Conservation (phyloP, 2,888 invertebrate genomes). For the Hymenopus coronatus region DNA sequence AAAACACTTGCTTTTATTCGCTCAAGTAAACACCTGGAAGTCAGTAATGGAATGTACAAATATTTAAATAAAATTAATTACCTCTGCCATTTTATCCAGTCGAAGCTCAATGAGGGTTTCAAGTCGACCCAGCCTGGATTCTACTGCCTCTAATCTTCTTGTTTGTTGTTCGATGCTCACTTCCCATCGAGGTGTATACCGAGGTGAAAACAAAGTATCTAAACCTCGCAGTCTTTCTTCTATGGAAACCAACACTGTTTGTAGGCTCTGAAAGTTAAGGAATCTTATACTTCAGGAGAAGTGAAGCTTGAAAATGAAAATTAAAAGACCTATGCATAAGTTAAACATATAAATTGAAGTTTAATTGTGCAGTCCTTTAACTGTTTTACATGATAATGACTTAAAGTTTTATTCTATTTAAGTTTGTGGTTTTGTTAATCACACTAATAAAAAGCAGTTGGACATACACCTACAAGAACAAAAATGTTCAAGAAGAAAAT, state of each 20-base stretch:
- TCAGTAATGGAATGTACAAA: neutral
- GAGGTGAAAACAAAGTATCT: constrained; percentile 44
- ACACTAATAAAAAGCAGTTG: no score
- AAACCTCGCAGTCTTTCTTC: constrained; percentile 46
- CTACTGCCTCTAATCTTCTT: constrained; percentile 48
- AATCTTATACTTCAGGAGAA: neutral
- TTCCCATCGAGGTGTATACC: constrained; percentile 43
- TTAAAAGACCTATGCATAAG: no score
- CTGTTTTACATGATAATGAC: no score
- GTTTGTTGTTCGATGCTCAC: constrained; percentile 44
- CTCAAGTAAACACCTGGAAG: neutral
- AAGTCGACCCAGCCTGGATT: constrained; percentile 46
- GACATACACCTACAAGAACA: no score
- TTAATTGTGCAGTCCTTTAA: no score
- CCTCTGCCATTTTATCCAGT: constrained; percentile 41
- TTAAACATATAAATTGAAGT: no score
- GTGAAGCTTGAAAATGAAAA: no score
- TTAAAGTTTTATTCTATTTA: no score
- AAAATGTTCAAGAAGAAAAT: no score
- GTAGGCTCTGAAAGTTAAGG: constrained; percentile 41
- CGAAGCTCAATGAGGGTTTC: constrained; percentile 45
- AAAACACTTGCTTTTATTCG: no score
- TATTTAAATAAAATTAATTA: constrained; percentile 19
- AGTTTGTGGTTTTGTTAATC: no score
- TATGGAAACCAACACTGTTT: constrained; percentile 45